Conservation (phyloP, 2,888 invertebrate species). For the Clistopyga incitator region DNA sequence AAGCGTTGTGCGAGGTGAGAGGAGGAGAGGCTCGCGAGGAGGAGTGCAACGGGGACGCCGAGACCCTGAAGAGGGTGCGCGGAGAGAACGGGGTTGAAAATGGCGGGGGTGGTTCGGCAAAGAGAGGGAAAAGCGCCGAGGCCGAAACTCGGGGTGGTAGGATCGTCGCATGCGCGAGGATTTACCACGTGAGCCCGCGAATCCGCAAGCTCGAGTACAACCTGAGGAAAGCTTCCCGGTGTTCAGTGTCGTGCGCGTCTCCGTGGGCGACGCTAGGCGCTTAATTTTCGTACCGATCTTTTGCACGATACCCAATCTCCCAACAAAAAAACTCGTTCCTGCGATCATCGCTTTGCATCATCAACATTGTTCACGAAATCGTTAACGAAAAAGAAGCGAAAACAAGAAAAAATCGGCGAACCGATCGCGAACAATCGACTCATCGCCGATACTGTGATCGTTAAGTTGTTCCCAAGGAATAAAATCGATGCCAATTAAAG, state of each 20-base stretch:
- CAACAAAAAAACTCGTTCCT: neutral
- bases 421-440: neutral
- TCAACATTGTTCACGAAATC: no score
- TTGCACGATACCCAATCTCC: constrained; percentile 25
- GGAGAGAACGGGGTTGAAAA: constrained; percentile 31
- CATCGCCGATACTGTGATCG: neutral
- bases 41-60: neutral
- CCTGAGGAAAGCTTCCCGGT: constrained; percentile 76
- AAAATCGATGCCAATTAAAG: constrained; percentile 16
- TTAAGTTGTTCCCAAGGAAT: constrained; percentile 17
- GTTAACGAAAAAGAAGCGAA: no score
- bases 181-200: constrained; percentile 83
- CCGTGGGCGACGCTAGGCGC: constrained; percentile 76
- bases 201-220: constrained; percentile 76
- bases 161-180: constrained; percentile 81
- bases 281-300: constrained; percentile 36
- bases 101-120: constrained; percentile 30
- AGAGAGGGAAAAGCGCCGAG: constrained; percentile 62
- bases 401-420: neutral
- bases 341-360: no score
- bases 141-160: constrained; percentile 64
- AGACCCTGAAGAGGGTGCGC: constrained; percentile 30
- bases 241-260: constrained; percentile 82
- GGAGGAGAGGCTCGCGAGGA: constrained; percentile 38
- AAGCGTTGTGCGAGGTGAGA: constrained; percentile 51